Evolutionary conservation across 2,113 vertebrate genomes (phyloP), one percentile per base, ranked within the genome.

Genomic region (Sclerurus mexicanus): DNA sequence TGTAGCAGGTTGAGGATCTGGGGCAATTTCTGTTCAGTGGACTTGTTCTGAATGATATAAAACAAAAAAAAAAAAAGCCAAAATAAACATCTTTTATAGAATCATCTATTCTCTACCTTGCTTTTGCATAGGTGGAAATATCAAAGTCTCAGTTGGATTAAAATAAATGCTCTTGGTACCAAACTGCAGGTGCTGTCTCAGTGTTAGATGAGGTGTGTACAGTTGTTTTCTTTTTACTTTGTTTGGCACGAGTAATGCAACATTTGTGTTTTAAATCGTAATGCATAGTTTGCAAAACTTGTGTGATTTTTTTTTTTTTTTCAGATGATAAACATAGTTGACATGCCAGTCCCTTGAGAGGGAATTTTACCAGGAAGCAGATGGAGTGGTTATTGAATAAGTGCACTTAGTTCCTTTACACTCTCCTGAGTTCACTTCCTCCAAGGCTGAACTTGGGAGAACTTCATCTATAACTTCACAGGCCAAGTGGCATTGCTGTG

Each of bases 191-290:
- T 86, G 60, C 59, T 94, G 73, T 14, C 23, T 21, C 40, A 2
- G 13, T 4, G 23, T 63, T n/a, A 30, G 25, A 0, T 14, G 1
- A 37, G 63, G 9, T 33, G 9, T 33, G 18, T 13, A 14, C 0
- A 0, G 46, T 81, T 1, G 3, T 24, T 50, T 92, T 58, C 4
- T 39, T 68, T 33, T 50, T 16, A 10, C 9, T 62, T 31, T 73
- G 33, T 56, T 76, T 52, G 52, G 53, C 44, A 35, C 27, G 13
- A 56, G 24, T 27, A n/a, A 22, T 31, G 19, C 22, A 30, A 16
- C 21, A 3, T 14, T 79, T 60, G 4, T 44, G 3, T 44, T 88
- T 78, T 4, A 49, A 79, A n/a, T 31, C 31, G 4, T 53, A 7
- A 23, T 20, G 10, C 20, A 0, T 10, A 10, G 58, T 35, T 31